phyloP scores from a whole-genome alignment of 1,140 invertebrate species.

The Papilio polytes region DNA sequence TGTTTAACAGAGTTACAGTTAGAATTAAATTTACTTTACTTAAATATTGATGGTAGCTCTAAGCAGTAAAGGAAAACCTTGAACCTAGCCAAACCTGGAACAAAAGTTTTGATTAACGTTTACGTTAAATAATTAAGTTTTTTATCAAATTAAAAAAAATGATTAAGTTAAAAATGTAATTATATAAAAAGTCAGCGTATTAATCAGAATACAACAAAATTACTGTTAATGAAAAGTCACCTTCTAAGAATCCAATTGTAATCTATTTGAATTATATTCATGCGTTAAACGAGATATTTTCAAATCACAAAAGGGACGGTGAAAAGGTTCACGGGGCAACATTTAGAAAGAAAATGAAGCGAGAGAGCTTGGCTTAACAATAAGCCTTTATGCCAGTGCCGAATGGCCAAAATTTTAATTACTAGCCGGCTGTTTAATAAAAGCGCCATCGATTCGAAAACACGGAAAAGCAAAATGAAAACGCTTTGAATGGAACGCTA shows the following conservation, averaged over 20 bases:
- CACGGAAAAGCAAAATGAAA: slow-evolving; percentile 27
- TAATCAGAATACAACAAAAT: slow-evolving; percentile 8
- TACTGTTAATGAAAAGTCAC: slow-evolving; percentile 18
- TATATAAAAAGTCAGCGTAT: neutral
- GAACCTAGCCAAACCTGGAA: too few relatives aligned
- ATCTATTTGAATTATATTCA: slow-evolving; percentile 33
- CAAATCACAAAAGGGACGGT: slow-evolving; percentile 36
- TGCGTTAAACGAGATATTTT: slow-evolving; percentile 35
- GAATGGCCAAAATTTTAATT: slow-evolving; percentile 48
- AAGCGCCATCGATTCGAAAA: slow-evolving; percentile 32
- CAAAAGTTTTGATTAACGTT: too few relatives aligned
- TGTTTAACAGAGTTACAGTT: neutral
- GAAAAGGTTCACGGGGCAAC: slow-evolving; percentile 45
- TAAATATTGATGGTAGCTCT: neutral
- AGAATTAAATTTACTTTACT: neutral
- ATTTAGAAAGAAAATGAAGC: slow-evolving; percentile 44
- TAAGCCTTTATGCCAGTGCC: slow-evolving; percentile 45
- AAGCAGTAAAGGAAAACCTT: neutral
- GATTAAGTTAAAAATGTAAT: neutral
- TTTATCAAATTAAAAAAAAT: too few relatives aligned
- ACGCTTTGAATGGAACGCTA: slow-evolving; percentile 7
- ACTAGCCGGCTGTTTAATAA: slow-evolving; percentile 46
- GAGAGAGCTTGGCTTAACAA: slow-evolving; percentile 47
- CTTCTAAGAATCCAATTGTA: slow-evolving; percentile 31
- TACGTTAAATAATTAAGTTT: too few relatives aligned